Base-by-base conservation (phyloP, 2,113 vertebrate genomes). In the Alethe castanea region DNA sequence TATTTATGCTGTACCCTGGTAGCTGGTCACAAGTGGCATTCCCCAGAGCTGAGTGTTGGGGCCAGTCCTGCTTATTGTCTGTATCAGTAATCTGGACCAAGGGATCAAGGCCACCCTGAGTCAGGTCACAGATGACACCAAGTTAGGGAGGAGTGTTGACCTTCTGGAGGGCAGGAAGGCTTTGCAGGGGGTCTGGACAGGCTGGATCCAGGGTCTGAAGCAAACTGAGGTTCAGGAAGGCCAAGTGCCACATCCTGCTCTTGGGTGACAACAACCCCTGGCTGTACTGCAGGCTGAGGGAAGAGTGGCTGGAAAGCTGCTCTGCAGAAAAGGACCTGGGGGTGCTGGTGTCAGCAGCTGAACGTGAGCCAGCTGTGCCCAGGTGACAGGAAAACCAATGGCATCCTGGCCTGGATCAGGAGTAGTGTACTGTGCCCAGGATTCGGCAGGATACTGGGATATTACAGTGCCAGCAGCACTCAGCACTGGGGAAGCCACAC, bases 11-110 rank as follows among this genome's bases (percentile, higher is more conserved):
- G 36, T 45, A 5, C 42, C 26, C 53, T 60, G 54, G 14, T 35
- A 45, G 28, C n/a, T 0, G 0, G 50, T 73, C 33, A 36, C 50
- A 50, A 23, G 50, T 65, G 36, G 7, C 5, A 1, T 36, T 65
- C 26, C 17, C 12, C 23, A 11, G 25, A 12, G 44, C 60, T 52
- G 19, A 17, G 69, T 52, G 12, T 31, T 48, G 33, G 18, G 59
- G 22, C 59, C 19, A 28, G 36, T 38, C 28, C 45, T 66, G 8
- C 19, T 19, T 29, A 12, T 6, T 73, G 14, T 59, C 52, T 59
- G 22, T 40, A 9, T 29, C 28, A 38, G 19, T n/a, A 24, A 33
- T 66, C 19, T 45, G 60, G 52, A 24, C 26, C 38, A 36, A 50
- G 33, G 10, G 52, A 29, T 29, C 0, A 0, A 73, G 33, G 15